phyloP scores from a whole-genome alignment of 2,113 vertebrate species.

The Oncorhynchus tshawytscha region DNA sequence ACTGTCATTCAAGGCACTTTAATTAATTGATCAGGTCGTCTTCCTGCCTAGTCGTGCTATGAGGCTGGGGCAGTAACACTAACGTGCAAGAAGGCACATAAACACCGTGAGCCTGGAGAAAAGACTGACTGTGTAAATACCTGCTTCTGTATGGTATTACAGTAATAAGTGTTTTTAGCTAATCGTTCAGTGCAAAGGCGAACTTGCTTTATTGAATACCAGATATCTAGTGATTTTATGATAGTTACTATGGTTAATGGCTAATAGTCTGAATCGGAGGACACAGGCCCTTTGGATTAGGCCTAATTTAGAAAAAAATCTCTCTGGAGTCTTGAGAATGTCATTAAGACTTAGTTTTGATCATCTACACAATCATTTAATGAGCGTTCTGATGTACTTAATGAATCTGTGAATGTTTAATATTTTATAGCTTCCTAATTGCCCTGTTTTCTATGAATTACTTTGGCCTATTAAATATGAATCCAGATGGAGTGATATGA shows the following conservation, averaged over 20 bases:
- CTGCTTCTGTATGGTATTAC: not conserved
- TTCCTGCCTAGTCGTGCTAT: slow-evolving; percentile 42
- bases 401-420: slow-evolving; percentile 66
- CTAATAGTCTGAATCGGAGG: not conserved
- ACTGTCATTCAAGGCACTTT: slow-evolving; percentile 77
- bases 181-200: not conserved
- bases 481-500: slow-evolving; percentile 38
- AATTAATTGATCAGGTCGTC: slow-evolving; percentile 68
- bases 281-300: no score
- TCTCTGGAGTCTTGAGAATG: slow-evolving; percentile 60
- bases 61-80: slow-evolving; percentile 13
- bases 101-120: slow-evolving; percentile 43
- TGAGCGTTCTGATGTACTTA: slow-evolving; percentile 70
- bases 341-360: slow-evolving; percentile 70
- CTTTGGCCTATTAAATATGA: slow-evolving; percentile 55
- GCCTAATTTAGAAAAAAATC: slow-evolving; percentile 52
- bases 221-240: not conserved
- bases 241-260: not conserved
- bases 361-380: slow-evolving; percentile 67
- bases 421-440: slow-evolving; percentile 73
- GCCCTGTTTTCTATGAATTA: slow-evolving; percentile 61
- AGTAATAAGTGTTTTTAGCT: not conserved
- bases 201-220: not conserved
- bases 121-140: slow-evolving; percentile 35
- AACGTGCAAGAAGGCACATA: slow-evolving; percentile 40